These are phyloP conservation scores for Slavum lentiscoides DNA, from an alignment of 2,888 invertebrate genomes.

Conservation along the genomic window DNA sequence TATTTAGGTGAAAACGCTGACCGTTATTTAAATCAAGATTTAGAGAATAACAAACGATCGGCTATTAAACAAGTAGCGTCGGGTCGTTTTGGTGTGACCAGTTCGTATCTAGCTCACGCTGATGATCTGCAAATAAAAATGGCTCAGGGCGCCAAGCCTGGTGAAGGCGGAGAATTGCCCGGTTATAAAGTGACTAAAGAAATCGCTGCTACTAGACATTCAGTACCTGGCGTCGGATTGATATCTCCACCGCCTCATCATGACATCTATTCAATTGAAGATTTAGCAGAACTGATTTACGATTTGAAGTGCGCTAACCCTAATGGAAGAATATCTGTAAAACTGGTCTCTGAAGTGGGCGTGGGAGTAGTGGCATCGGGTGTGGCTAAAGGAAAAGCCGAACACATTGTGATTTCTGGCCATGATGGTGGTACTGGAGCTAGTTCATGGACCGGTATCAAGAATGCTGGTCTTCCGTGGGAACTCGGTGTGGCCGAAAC, in stretches of 20 bases:
- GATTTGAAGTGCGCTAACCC: conserved; percentile 98
- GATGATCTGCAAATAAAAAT: conserved; percentile 99
- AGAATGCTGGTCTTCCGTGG: conserved; percentile 97
- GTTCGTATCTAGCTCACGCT: conserved; percentile 93
- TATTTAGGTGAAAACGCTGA: conserved; percentile 65
- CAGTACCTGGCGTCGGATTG: conserved; percentile 93
- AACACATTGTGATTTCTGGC: conserved; percentile 97
- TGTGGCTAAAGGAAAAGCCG: conserved; percentile 97
- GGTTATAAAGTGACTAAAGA: conserved; percentile 88
- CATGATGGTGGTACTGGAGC: conserved; percentile 99
- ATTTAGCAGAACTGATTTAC: conserved; percentile 95
- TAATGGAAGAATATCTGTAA: conserved; percentile 90
- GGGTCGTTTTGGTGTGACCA: conserved; percentile 97
- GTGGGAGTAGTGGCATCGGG: conserved; percentile 99
- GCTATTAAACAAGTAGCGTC: conserved; percentile 99
- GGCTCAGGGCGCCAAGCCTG: conserved; percentile 99
- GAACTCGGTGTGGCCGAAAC: conserved; percentile 98
- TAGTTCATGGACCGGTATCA: conserved; percentile 98
- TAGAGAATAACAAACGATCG: conserved; percentile 81
- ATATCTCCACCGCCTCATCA: conserved; percentile 99
- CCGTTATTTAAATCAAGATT: conserved; percentile 77
- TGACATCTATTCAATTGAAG: conserved; percentile 99
- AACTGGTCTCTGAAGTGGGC: conserved; percentile 96
- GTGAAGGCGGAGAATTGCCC: conserved; percentile 97
- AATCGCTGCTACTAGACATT: conserved; percentile 93